Evolutionary conservation across 2,888 invertebrate genomes (phyloP).

Genomic region (Dasysyrphus tricinctus): DNA sequence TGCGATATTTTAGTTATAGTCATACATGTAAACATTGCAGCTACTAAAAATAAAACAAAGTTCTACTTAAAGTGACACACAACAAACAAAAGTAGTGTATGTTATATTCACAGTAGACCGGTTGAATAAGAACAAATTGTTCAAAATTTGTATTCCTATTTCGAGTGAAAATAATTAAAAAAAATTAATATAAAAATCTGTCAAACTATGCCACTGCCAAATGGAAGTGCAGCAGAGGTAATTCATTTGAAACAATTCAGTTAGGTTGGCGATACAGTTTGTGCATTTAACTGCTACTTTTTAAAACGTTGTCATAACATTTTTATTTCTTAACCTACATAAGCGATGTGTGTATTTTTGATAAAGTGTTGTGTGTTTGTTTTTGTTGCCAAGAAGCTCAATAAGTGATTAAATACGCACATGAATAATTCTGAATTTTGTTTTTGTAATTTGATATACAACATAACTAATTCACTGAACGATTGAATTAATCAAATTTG

Average conservation of each 20-base stretch:
- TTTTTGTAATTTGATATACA: constrained; percentile 20
- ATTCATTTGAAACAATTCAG: constrained; percentile 23
- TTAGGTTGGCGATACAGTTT: not conserved
- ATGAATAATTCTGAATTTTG: not conserved
- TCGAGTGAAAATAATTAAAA: constrained; percentile 21
- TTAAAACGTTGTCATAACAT: not conserved
- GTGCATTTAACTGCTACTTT: not conserved
- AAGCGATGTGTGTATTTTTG: not conserved
- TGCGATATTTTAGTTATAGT: constrained; percentile 10
- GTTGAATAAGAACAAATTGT: constrained; percentile 47
- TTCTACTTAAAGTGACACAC: constrained; percentile 32
- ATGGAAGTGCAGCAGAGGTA: constrained; percentile 63
- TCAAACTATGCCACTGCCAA: constrained; percentile 50
- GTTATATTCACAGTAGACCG: constrained; percentile 8
- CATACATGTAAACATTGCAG: constrained; percentile 14
- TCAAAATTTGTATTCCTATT: constrained; percentile 29
- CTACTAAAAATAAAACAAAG: constrained; percentile 41
- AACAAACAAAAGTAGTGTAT: not conserved
- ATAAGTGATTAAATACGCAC: not conserved
- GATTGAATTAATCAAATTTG: constrained; percentile 5
- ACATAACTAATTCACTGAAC: not conserved
- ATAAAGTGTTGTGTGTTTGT: too few relatives aligned
- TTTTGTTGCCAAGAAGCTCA: not conserved
- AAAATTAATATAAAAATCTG: constrained; percentile 3
- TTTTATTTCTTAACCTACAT: not conserved